Conservation (phyloP, 1,140 invertebrate species). For the Drosophila jambulina region DNA sequence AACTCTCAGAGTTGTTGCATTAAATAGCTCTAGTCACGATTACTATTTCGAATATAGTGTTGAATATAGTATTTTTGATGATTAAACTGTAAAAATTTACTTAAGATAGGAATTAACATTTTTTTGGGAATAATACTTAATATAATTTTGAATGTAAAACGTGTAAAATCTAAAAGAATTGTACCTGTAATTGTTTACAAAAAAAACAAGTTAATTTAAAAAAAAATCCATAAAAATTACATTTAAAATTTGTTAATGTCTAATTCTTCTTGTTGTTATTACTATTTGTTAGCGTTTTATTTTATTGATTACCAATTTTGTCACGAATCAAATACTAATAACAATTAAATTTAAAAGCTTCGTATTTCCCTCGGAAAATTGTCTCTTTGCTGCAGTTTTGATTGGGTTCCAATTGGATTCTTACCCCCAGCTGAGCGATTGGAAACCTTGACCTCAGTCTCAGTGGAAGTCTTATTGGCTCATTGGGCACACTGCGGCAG, state of each 20-base stretch:
- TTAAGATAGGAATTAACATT: background rate
- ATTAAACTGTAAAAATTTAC: background rate
- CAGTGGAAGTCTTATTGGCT: constrained; percentile 8
- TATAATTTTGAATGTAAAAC: too few relatives aligned
- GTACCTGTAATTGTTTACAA: too few relatives aligned
- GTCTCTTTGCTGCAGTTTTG: background rate
- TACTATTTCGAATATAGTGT: background rate
- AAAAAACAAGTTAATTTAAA: too few relatives aligned
- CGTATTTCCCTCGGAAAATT: background rate
- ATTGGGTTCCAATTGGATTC: constrained; percentile 23
- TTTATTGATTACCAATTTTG: too few relatives aligned
- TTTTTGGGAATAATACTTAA: too few relatives aligned
- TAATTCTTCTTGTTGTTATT: too few relatives aligned
- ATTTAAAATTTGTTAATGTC: too few relatives aligned
- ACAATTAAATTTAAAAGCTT: background rate
- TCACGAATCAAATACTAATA: background rate
- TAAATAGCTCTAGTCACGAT: constrained; percentile 8
- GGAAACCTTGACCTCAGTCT: constrained; percentile 54
- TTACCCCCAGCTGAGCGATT: background rate
- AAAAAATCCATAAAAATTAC: too few relatives aligned
- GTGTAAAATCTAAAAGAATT: too few relatives aligned
- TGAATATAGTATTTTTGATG: background rate
- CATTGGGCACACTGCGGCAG: constrained; percentile 41
- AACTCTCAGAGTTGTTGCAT: background rate
- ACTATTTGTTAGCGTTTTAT: too few relatives aligned